These are phyloP conservation scores for Manis pentadactyla DNA, from an alignment of 2,797 vertebrate species.

Conservation along the genomic window DNA sequence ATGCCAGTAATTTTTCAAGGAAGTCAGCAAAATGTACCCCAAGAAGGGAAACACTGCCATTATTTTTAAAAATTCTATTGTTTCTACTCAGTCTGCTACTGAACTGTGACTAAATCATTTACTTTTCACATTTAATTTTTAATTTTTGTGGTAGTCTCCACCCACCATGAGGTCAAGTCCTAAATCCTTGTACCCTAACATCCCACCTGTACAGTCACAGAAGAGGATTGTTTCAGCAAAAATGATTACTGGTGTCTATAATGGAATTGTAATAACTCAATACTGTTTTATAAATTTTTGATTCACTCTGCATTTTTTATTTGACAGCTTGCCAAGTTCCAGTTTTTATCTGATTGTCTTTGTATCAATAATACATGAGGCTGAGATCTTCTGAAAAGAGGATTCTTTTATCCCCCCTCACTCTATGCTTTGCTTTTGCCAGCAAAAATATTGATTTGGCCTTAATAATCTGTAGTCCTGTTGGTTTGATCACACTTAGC, in stretches of 20 bases:
- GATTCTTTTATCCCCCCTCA: conserved; percentile 56
- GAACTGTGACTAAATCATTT: conserved; percentile 84
- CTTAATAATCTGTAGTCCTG: conserved; percentile 85
- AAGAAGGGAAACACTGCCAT: conserved; percentile 82
- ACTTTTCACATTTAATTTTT: conserved; percentile 87
- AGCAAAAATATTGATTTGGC: conserved; percentile 86
- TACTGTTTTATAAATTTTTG: conserved; percentile 90
- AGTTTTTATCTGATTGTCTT: conserved; percentile 89
- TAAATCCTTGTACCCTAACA: conserved; percentile 82
- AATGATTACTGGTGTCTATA: conserved; percentile 87
- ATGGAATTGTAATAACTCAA: conserved; percentile 90
- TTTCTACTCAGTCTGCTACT: conserved; percentile 83
- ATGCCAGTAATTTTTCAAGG: conserved; percentile 87
- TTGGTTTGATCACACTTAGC: conserved; percentile 85
- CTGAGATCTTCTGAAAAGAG: conserved; percentile 84
- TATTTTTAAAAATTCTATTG: conserved; percentile 83
- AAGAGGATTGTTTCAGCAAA: conserved; percentile 83
- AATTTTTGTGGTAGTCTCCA: conserved; percentile 84
- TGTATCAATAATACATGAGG: conserved; percentile 88
- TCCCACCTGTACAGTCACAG: conserved; percentile 81
- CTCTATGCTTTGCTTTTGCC: conserved; percentile 83
- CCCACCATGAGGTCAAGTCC: conserved; percentile 78
- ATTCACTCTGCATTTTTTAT: conserved; percentile 87
- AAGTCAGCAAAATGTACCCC: conserved; percentile 85
- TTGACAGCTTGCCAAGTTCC: conserved; percentile 88